Evolutionary conservation across 2,888 invertebrate genomes (phyloP).

Genomic region (Drosophila antonietae): DNA sequence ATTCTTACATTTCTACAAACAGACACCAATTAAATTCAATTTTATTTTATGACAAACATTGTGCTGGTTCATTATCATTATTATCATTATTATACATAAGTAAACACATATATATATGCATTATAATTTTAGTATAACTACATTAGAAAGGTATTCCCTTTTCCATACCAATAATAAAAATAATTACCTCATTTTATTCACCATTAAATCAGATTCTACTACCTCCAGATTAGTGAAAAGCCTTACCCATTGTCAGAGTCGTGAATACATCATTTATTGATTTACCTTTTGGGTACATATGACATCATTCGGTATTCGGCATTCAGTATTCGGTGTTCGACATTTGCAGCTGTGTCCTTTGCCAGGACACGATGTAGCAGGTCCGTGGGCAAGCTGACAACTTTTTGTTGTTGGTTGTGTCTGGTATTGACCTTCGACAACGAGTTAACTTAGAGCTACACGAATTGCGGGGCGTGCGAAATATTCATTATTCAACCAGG

Average conservation of each 20-base stretch:
- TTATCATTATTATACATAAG: no score
- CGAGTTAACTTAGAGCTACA: constrained; percentile 40
- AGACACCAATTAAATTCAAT: no score
- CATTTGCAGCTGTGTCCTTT: constrained; percentile 26
- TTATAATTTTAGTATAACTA: no score
- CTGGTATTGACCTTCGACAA: constrained; percentile 62
- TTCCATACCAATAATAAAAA: neutral
- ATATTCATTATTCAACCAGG: constrained; percentile 22
- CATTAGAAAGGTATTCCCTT: neutral
- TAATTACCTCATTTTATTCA: neutral
- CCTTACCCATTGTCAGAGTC: constrained; percentile 38
- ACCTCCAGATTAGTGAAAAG: neutral
- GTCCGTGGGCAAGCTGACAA: constrained; percentile 26
- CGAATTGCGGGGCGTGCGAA: constrained; percentile 52
- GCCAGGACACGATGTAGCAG: constrained; percentile 21
- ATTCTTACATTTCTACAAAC: no score
- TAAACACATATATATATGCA: neutral
- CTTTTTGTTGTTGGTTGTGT: constrained; percentile 1
- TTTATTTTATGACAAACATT: no score
- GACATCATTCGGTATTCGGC: constrained; percentile 51
- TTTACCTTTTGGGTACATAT: constrained; percentile 50
- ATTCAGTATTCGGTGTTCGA: constrained; percentile 17
- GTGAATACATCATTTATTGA: constrained; percentile 51
- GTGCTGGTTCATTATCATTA: no score
- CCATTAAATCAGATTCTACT: neutral